phyloP scores from a whole-genome alignment of 1,140 invertebrate species.

The Orchesella cincta region DNA sequence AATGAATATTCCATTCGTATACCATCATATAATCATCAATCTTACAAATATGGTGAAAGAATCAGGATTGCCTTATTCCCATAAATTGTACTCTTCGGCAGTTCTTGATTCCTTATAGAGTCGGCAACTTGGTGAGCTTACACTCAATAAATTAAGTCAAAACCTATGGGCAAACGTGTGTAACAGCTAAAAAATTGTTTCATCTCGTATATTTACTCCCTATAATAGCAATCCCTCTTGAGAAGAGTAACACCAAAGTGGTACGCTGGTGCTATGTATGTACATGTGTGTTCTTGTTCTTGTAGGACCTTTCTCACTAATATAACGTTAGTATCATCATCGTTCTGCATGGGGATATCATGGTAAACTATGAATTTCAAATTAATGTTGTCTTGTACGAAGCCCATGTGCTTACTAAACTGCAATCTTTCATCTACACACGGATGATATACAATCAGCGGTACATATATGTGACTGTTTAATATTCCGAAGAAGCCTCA shows the following conservation, averaged over 20 bases:
- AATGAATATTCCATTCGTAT: conserved; percentile 36
- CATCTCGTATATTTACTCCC: conserved; percentile 9
- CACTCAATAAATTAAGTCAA: conserved; percentile 36
- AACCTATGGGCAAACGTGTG: conserved; percentile 25
- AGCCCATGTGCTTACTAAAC: not conserved
- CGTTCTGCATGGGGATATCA: not conserved
- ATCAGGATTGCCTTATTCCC: conserved; percentile 39
- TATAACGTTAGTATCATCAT: not conserved
- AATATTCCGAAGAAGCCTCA: not conserved
- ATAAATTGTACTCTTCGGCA: conserved; percentile 42
- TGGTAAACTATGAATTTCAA: conserved; percentile 8
- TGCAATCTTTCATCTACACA: conserved; percentile 1
- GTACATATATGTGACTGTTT: no score
- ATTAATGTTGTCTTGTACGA: conserved; percentile 5
- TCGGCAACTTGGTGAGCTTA: conserved; percentile 40
- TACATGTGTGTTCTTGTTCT: not conserved
- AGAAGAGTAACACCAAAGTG: conserved; percentile 9
- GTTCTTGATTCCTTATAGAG: conserved; percentile 41
- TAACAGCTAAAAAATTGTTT: not conserved
- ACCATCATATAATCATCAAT: conserved; percentile 24
- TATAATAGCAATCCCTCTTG: not conserved
- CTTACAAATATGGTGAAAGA: conserved; percentile 39
- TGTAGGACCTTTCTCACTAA: not conserved
- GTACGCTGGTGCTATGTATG: not conserved
- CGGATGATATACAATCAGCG: not conserved